These are phyloP conservation scores for Nycticorax nycticorax DNA, from an alignment of 2,113 vertebrate genomes.

Conservation along the genomic window DNA sequence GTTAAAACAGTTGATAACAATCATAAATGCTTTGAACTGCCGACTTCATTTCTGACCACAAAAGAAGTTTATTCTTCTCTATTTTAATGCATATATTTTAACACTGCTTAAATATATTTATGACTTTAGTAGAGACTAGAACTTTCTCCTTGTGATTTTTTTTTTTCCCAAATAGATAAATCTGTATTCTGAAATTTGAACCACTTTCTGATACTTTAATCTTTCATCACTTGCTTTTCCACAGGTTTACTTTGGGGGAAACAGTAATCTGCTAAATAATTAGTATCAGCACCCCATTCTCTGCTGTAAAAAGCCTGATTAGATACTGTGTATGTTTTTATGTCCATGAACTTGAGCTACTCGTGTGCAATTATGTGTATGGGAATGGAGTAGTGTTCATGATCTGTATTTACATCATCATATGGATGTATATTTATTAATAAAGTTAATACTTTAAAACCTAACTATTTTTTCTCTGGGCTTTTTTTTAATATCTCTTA, in stretches of 20 bases:
- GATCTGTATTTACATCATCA: slow-evolving; percentile 84
- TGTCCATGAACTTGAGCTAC: slow-evolving; percentile 84
- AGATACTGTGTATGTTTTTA: slow-evolving; percentile 84
- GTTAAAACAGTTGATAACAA: slow-evolving; percentile 53
- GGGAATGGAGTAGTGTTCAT: slow-evolving; percentile 86
- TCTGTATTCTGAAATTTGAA: slow-evolving; percentile 66
- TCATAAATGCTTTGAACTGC: slow-evolving; percentile 45
- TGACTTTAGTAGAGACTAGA: slow-evolving; percentile 70
- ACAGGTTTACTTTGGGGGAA: slow-evolving; percentile 68
- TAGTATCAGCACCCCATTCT: slow-evolving; percentile 75
- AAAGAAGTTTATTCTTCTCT: slow-evolving; percentile 65
- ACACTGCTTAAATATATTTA: slow-evolving; percentile 69
- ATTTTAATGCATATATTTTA: slow-evolving; percentile 73
- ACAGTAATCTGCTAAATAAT: slow-evolving; percentile 66
- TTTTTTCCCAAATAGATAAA: slow-evolving; percentile 32
- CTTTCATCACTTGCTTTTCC: slow-evolving; percentile 67
- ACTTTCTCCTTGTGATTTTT: slow-evolving; percentile 50
- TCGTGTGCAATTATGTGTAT: slow-evolving; percentile 85
- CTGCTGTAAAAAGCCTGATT: slow-evolving; percentile 84
- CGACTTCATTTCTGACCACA: slow-evolving; percentile 62
- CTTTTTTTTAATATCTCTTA: not conserved
- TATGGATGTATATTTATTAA: slow-evolving; percentile 88
- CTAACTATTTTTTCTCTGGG: not conserved
- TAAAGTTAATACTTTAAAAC: slow-evolving; percentile 82
- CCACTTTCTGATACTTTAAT: slow-evolving; percentile 69